Percentiles rank a stretch among this genome's conserved stretches.
Conservation (phyloP, 2,888 invertebrate species). For the Hirtodrosophila confusa region DNA sequence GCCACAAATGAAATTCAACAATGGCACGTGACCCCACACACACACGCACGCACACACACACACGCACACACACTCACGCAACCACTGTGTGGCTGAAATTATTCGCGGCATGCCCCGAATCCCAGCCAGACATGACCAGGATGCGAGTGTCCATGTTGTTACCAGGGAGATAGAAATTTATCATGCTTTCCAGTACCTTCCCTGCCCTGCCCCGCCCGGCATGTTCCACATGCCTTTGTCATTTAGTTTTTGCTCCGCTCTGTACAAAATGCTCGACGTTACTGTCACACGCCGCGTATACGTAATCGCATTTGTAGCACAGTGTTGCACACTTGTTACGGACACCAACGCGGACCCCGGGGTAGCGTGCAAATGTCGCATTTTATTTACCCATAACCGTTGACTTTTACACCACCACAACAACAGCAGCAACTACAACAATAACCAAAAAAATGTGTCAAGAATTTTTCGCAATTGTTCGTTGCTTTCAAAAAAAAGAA, state of each 20-base stretch:
- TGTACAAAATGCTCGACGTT: slow-evolving; percentile 43
- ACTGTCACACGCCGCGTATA: slow-evolving; percentile 66
- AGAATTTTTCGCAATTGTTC: slow-evolving; percentile 56
- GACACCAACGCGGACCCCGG: slow-evolving; percentile 27
- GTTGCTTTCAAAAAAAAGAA: slow-evolving; percentile 1
- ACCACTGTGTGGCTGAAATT: slow-evolving; percentile 24
- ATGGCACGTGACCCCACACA: slow-evolving; percentile 43
- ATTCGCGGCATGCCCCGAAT: slow-evolving; percentile 35
- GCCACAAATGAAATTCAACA: slow-evolving; percentile 39
- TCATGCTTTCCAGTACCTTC: neutral
- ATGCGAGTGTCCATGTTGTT: slow-evolving; percentile 9
- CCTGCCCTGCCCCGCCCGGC: neutral
- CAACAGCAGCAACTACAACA: slow-evolving; percentile 8
- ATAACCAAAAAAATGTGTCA: slow-evolving; percentile 56
- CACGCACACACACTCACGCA: slow-evolving; percentile 14
- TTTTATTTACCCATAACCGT: slow-evolving; percentile 66
- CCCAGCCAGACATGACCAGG: slow-evolving; percentile 24
- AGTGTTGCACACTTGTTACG: slow-evolving; percentile 64
- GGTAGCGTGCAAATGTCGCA: slow-evolving; percentile 33
- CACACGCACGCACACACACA: neutral
- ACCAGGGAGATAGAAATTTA: slow-evolving; percentile 18
- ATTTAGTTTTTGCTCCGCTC: slow-evolving; percentile 15
- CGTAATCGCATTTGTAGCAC: slow-evolving; percentile 72
- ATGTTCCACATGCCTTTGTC: slow-evolving; percentile 27
- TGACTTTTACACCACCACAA: slow-evolving; percentile 67